Evolutionary conservation across 1,140 invertebrate genomes (phyloP).

Genomic region (Polypedilum vanderplanki): DNA sequence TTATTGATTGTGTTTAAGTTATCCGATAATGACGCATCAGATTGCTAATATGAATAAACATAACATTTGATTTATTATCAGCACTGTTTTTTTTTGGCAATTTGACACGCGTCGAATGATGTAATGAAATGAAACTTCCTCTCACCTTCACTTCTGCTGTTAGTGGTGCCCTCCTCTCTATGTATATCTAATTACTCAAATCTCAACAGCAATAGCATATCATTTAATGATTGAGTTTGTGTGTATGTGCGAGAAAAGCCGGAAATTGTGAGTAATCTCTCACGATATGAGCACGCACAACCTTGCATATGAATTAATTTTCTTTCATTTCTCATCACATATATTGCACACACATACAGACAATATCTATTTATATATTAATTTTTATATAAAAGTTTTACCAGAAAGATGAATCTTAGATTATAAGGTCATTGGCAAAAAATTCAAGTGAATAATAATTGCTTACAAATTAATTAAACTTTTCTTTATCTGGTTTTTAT

Average conservation of each 20-base stretch:
- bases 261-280: constrained; percentile 17
- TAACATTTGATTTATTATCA: not conserved
- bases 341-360: too few species aligned
- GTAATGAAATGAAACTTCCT: not conserved
- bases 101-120: not conserved
- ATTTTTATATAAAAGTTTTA: too few species aligned
- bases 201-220: not conserved
- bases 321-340: not conserved
- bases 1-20: not conserved
- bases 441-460: constrained; percentile 6
- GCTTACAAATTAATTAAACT: not conserved
- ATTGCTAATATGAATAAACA: too few species aligned
- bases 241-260: not conserved
- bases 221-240: not conserved
- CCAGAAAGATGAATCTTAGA: not conserved
- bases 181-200: not conserved
- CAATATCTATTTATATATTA: too few species aligned
- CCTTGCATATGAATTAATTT: constrained; percentile 13
- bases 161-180: not conserved
- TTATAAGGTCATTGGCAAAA: constrained; percentile 16
- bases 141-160: not conserved
- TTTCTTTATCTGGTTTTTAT: not conserved
- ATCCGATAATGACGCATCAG: too few species aligned
- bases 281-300: not conserved
- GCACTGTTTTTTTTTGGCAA: not conserved